phyloP scores from a whole-genome alignment of 2,113 vertebrate species.

The Bothrops jararaca region DNA sequence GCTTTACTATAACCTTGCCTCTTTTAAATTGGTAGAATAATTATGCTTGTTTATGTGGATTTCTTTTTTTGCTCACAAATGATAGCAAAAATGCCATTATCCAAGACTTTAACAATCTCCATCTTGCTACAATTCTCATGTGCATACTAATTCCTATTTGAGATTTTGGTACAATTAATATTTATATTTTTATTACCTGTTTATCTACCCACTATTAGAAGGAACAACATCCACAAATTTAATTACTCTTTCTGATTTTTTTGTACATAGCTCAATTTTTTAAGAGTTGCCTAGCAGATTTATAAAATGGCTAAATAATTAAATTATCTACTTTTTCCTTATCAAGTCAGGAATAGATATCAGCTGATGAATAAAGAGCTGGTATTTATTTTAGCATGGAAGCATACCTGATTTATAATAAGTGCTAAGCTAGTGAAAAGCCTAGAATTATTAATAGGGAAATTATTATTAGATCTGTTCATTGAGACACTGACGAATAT shows the following conservation, averaged over 20 bases:
- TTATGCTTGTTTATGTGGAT: background rate
- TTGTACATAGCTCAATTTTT: background rate
- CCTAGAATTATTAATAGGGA: constrained; percentile 56
- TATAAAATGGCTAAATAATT: background rate
- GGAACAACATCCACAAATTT: background rate
- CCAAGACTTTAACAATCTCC: background rate
- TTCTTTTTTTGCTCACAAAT: background rate
- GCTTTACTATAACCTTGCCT: background rate
- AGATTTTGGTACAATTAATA: background rate
- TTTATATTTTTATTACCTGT: background rate
- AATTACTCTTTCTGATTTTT: background rate
- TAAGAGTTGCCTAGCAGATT: background rate
- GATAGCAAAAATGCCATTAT: background rate
- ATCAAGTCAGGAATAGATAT: constrained; percentile 22
- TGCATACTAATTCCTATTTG: background rate
- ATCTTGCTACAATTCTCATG: background rate
- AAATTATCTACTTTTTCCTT: background rate
- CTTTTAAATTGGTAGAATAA: background rate
- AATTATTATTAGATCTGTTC: constrained; percentile 60
- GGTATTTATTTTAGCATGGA: constrained; percentile 27
- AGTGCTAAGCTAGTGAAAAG: constrained; percentile 37
- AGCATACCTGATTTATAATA: constrained; percentile 48
- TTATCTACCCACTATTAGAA: background rate
- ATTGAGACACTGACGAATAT: constrained; percentile 54
- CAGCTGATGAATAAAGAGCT: constrained; percentile 44